Percentiles rank a stretch among this genome's conserved stretches.
phyloP scores from a whole-genome alignment of 1,140 invertebrate genomes.

The Tachypleus tridentatus region DNA sequence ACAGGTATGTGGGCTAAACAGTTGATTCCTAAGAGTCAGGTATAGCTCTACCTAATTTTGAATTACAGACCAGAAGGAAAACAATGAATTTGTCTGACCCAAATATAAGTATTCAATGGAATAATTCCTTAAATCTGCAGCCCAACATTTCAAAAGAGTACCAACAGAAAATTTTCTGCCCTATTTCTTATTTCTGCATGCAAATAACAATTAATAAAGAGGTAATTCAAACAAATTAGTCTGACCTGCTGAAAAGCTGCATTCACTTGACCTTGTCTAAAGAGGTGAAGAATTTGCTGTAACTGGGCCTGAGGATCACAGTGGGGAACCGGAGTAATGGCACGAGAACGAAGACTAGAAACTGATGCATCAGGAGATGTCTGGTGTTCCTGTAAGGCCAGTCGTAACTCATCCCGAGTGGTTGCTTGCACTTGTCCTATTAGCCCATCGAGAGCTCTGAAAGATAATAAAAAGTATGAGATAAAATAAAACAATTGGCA shows the following conservation, averaged over 20 bases:
- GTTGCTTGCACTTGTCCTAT: too few species aligned
- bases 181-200: neutral
- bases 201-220: neutral
- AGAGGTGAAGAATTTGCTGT: slow-evolving; percentile 55
- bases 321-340: slow-evolving; percentile 19
- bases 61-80: neutral
- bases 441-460: too few species aligned
- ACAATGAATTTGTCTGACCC: neutral
- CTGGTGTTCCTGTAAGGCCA: slow-evolving; percentile 46
- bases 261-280: slow-evolving; percentile 61
- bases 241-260: slow-evolving; percentile 61
- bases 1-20: neutral
- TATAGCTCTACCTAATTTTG: neutral
- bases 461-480: too few species aligned
- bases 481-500: too few species aligned
- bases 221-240: neutral
- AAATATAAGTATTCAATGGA: neutral
- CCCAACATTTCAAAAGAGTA: neutral
- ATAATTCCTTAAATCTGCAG: neutral
- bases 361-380: slow-evolving; percentile 23
- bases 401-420: slow-evolving; percentile 40
- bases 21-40: neutral
- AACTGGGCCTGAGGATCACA: slow-evolving; percentile 46
- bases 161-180: neutral
- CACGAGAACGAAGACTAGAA: neutral